These are phyloP conservation scores for Xiphorhynchus erythropygius DNA, from an alignment of 2,797 vertebrate species.

Conservation along the genomic window DNA sequence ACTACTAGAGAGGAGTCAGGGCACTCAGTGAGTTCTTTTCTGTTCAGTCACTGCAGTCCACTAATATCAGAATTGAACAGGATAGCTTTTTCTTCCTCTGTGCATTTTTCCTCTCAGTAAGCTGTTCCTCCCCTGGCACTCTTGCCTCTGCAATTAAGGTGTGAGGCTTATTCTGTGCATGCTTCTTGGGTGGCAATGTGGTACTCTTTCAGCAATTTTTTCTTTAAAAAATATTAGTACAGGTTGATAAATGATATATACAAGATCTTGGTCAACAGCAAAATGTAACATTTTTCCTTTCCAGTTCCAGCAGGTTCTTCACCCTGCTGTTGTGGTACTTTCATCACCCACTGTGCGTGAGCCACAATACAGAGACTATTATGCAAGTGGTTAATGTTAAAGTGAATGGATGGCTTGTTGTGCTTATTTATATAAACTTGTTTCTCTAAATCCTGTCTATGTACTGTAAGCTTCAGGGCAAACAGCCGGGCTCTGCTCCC, in stretches of 20 bases:
- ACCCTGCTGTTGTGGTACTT: not conserved
- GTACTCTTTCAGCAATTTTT: not conserved
- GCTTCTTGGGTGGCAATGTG: not conserved
- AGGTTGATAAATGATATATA: not conserved
- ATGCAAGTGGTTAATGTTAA: not conserved
- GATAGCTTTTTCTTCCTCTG: not conserved
- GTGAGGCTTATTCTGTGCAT: not conserved
- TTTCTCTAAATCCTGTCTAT: not conserved
- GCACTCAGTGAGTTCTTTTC: not conserved
- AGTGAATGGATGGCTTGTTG: not conserved
- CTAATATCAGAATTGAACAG: not conserved
- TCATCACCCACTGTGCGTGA: not conserved
- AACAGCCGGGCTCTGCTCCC: not conserved
- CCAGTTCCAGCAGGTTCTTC: not conserved
- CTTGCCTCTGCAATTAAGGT: not conserved
- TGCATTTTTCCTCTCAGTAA: not conserved
- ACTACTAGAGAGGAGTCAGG: not conserved
- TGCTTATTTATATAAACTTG: constrained; percentile 22
- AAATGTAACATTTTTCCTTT: not conserved
- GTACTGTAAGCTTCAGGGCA: not conserved
- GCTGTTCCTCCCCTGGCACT: not conserved
- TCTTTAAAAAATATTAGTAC: not conserved
- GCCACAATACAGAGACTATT: not conserved
- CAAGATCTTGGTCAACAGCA: not conserved
- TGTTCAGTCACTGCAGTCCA: not conserved